phyloP scores from a whole-genome alignment of 2,113 vertebrate genomes.

The Oryzias javanicus region DNA sequence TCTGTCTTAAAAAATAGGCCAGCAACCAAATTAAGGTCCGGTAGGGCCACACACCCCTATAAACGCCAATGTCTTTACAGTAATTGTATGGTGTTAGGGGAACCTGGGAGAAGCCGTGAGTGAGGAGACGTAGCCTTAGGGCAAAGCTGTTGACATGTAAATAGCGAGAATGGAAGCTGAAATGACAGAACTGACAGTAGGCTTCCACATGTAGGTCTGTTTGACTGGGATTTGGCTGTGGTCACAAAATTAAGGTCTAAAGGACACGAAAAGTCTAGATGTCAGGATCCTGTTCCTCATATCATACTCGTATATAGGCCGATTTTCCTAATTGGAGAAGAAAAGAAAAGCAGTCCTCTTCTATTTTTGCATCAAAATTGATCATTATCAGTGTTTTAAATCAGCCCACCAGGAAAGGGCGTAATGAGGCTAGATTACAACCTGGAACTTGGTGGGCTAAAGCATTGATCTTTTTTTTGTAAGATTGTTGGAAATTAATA shows the following conservation, averaged over 20 bases:
- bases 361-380: conserved; percentile 27
- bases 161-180: conserved; percentile 57
- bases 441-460: conserved; percentile 5
- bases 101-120: conserved; percentile 41
- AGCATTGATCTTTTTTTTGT: conserved; percentile 8
- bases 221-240: conserved; percentile 50
- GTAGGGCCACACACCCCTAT: conserved; percentile 41
- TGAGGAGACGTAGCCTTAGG: conserved; percentile 59
- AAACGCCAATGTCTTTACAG: conserved; percentile 63
- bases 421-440: conserved; percentile 13
- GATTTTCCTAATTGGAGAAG: conserved; percentile 62
- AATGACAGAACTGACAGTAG: conserved; percentile 67
- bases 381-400: conserved; percentile 18
- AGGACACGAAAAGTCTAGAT: conserved; percentile 46
- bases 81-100: conserved; percentile 62
- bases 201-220: conserved; percentile 36
- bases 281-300: conserved; percentile 55
- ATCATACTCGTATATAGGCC: conserved; percentile 54
- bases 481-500: neutral
- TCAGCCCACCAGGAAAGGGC: conserved; percentile 30
- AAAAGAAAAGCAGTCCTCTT: conserved; percentile 41
- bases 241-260: conserved; percentile 54
- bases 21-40: conserved; percentile 71
- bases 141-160: conserved; percentile 64
- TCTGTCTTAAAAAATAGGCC: conserved; percentile 71